Conservation (phyloP, 1,140 invertebrate genomes). For the Stenopsyche tienmushanensis region DNA sequence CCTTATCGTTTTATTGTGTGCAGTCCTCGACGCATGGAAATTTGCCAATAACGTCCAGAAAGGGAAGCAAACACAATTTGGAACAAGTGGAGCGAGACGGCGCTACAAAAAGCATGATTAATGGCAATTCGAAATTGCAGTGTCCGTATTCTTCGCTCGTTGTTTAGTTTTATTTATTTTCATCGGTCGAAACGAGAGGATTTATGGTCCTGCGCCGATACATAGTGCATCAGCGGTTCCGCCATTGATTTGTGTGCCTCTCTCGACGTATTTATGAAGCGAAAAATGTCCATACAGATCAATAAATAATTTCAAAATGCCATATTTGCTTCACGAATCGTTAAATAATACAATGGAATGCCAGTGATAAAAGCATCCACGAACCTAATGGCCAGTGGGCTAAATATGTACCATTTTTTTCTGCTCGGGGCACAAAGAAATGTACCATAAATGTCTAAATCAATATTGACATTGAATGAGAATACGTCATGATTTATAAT, state of each 20-base stretch:
- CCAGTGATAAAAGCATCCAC: too few relatives aligned
- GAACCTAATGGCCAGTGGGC: too few relatives aligned
- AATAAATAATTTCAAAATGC: too few relatives aligned
- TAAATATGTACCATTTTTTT: too few relatives aligned
- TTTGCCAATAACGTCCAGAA: slow-evolving; percentile 3
- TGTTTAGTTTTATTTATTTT: not conserved
- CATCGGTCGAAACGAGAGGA: not conserved
- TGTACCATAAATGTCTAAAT: too few relatives aligned
- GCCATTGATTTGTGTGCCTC: not conserved
- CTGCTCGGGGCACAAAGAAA: too few relatives aligned
- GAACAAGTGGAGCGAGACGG: not conserved
- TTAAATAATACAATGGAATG: too few relatives aligned
- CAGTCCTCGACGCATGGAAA: slow-evolving; percentile 4
- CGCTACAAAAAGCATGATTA: slow-evolving; percentile 4
- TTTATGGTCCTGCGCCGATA: not conserved
- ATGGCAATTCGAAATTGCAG: slow-evolving; percentile 13
- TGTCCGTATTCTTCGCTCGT: not conserved
- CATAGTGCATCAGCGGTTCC: not conserved
- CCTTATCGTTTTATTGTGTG: not conserved
- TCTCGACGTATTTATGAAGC: too few relatives aligned
- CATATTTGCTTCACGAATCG: too few relatives aligned
- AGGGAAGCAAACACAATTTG: not conserved
- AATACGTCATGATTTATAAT: too few relatives aligned
- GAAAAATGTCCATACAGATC: too few relatives aligned
- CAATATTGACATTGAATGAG: too few relatives aligned